Conservation (phyloP, 2,888 invertebrate species). For the Drosophila bunnanda region DNA sequence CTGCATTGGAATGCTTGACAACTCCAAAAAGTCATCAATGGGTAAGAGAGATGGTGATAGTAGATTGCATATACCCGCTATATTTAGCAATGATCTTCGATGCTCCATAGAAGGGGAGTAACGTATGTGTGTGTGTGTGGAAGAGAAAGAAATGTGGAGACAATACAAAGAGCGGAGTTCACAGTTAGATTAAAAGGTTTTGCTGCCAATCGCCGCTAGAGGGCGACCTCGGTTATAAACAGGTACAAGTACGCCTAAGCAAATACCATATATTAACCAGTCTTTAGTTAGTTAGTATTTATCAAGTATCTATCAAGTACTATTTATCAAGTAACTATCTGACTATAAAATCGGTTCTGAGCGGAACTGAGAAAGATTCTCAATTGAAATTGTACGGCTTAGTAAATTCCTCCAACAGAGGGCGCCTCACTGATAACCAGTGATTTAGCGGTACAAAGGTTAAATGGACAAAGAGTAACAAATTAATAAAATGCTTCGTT, state of each 20-base stretch:
- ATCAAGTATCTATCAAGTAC: not conserved
- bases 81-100: constrained; percentile 43
- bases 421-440: not conserved
- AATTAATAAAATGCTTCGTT: too few species aligned
- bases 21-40: constrained; percentile 23
- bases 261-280: not conserved
- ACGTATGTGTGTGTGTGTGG: not conserved
- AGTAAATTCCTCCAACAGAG: not conserved
- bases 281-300: not conserved
- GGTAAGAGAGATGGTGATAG: not conserved
- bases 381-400: not conserved
- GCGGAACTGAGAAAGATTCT: not conserved
- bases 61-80: constrained; percentile 28
- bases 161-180: constrained; percentile 9
- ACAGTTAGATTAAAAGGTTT: constrained; percentile 14
- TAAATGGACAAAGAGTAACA: too few species aligned
- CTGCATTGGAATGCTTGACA: constrained; percentile 14
- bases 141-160: constrained; percentile 1
- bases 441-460: not conserved
- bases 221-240: not conserved
- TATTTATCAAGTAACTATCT: too few species aligned
- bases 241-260: not conserved
- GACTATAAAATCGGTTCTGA: not conserved
- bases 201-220: constrained; percentile 1
- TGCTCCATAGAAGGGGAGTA: not conserved